A percentile compares a stretch with the other conserved stretches of the same genome.
Conservation (phyloP, 2,888 invertebrate genomes). For the Melikaiella ostensackeni region DNA sequence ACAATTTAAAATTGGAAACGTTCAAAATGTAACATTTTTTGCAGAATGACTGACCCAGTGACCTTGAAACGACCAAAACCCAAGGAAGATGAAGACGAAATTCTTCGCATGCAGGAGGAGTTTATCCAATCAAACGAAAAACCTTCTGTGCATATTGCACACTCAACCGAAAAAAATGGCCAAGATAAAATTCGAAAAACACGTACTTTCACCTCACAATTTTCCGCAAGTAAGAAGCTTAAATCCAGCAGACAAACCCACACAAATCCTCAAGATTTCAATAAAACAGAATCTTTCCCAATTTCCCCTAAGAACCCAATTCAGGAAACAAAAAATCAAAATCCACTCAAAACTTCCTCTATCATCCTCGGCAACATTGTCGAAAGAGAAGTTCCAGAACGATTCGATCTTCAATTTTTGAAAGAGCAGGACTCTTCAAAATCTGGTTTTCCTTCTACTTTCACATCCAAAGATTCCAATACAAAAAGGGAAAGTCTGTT, state of each 20-base stretch:
- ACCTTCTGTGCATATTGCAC: constrained; percentile 82
- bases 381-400: constrained; percentile 61
- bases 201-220: neutral
- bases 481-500: constrained; percentile 64
- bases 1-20: neutral
- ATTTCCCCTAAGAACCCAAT: neutral
- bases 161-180: constrained; percentile 59
- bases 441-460: constrained; percentile 71
- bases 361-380: constrained; percentile 71
- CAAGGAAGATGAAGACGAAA: constrained; percentile 86
- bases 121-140: constrained; percentile 81
- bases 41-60: constrained; percentile 78
- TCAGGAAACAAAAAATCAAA: constrained; percentile 60
- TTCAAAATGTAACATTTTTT: neutral
- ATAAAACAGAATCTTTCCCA: neutral
- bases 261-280: neutral
- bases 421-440: constrained; percentile 37
- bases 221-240: neutral
- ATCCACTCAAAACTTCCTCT: constrained; percentile 61
- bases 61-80: constrained; percentile 82
- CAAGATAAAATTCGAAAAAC: neutral
- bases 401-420: neutral
- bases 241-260: neutral
- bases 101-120: constrained; percentile 86
- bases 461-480: constrained; percentile 55